phyloP scores from a whole-genome alignment of 2,797 vertebrate species.

The Pantherophis vulpinus region DNA sequence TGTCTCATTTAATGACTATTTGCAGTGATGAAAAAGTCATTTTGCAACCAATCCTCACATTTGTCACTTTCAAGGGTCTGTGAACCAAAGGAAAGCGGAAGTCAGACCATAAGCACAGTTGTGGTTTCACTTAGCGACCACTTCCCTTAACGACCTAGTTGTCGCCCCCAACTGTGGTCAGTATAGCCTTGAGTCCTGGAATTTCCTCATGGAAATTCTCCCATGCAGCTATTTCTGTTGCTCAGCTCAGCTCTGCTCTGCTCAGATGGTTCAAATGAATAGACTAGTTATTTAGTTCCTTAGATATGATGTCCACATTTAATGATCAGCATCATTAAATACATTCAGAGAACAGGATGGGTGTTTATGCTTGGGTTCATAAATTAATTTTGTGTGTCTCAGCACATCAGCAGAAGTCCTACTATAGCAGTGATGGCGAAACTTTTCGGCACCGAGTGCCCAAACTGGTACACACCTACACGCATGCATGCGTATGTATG shows the following conservation, averaged over 20 bases:
- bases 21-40: not conserved
- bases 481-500: too few species aligned
- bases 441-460: too few species aligned
- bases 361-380: not conserved
- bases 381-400: not conserved
- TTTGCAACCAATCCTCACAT: not conserved
- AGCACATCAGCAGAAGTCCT: not conserved
- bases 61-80: not conserved
- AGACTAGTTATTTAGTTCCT: not conserved
- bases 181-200: not conserved
- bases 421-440: not conserved
- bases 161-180: not conserved
- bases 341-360: not conserved
- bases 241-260: not conserved
- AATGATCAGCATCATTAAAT: not conserved
- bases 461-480: too few species aligned
- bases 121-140: not conserved
- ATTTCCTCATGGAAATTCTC: not conserved
- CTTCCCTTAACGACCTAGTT: not conserved
- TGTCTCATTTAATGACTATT: not conserved
- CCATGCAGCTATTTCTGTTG: not conserved
- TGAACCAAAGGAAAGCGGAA: not conserved
- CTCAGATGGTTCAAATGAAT: not conserved
- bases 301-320: not conserved
- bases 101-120: not conserved